Conservation (phyloP, 2,797 vertebrate genomes). For the Dallia pectoralis region DNA sequence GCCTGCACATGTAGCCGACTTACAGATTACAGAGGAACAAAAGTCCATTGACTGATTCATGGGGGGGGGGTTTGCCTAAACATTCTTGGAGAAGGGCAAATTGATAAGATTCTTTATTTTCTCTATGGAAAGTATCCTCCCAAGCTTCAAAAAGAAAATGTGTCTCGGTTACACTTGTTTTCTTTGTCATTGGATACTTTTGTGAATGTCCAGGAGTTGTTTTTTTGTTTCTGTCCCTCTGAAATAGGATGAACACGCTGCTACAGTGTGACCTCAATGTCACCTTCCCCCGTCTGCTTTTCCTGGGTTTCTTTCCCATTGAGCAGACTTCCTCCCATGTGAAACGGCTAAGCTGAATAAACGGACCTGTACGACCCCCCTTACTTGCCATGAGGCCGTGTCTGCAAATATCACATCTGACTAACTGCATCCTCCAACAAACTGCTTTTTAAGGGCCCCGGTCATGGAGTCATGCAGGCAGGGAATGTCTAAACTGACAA, state of each 20-base stretch:
- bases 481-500: neutral
- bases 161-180: conserved; percentile 29
- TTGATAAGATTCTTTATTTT: conserved; percentile 10
- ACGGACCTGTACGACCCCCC: conserved; percentile 43
- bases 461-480: neutral
- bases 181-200: neutral
- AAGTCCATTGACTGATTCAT: conserved; percentile 5
- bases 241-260: neutral
- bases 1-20: neutral
- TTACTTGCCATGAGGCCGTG: neutral
- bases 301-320: conserved; percentile 42
- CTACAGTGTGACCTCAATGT: conserved; percentile 29
- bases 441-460: conserved; percentile 5
- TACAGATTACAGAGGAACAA: conserved; percentile 1
- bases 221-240: neutral
- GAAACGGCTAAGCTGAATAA: conserved; percentile 62
- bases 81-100: conserved; percentile 6
- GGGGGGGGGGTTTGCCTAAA: conserved; percentile 2
- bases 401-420: conserved; percentile 14
- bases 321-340: conserved; percentile 51
- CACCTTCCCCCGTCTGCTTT: conserved; percentile 32
- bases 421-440: neutral
- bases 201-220: neutral
- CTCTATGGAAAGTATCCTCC: conserved; percentile 3
- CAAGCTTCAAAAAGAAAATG: neutral